Percentiles rank a stretch among this genome's conserved stretches.
phyloP scores from a whole-genome alignment of 2,797 vertebrate species.

The Neomorphus geoffroyi region DNA sequence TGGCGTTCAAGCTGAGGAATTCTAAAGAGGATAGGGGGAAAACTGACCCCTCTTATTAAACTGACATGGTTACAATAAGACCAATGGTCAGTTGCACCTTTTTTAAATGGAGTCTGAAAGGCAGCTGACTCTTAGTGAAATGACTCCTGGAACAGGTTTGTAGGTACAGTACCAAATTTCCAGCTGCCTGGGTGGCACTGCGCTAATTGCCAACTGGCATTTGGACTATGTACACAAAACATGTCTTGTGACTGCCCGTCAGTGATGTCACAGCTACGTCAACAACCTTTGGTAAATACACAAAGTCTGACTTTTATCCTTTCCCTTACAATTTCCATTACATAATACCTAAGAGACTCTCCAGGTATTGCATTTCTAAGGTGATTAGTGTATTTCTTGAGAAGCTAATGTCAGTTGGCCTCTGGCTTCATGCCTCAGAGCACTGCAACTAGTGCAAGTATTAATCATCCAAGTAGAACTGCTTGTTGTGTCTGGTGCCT shows the following conservation, averaged over 20 bases:
- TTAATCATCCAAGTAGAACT: background rate
- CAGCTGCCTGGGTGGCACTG: constrained; percentile 1
- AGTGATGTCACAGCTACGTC: constrained; percentile 27
- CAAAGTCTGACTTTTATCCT: constrained; percentile 23
- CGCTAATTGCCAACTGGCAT: background rate
- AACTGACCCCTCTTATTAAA: background rate
- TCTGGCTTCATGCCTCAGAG: background rate
- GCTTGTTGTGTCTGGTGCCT: background rate
- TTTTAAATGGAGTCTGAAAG: background rate
- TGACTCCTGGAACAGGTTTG: background rate
- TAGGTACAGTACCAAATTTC: background rate
- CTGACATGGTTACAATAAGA: background rate
- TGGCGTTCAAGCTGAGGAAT: background rate
- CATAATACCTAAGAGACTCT: constrained; percentile 8
- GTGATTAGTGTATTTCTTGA: constrained; percentile 28
- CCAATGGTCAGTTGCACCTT: background rate
- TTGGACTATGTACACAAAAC: background rate
- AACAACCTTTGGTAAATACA: constrained; percentile 21
- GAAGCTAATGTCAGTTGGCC: constrained; percentile 20
- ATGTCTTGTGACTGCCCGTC: background rate
- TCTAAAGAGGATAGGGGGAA: background rate
- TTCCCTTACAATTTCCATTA: constrained; percentile 12
- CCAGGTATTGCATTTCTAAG: constrained; percentile 39
- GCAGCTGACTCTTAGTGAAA: background rate
- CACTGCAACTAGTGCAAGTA: background rate